Base-by-base conservation (phyloP, 2,113 vertebrate species). In the Chionodraco myersi region DNA sequence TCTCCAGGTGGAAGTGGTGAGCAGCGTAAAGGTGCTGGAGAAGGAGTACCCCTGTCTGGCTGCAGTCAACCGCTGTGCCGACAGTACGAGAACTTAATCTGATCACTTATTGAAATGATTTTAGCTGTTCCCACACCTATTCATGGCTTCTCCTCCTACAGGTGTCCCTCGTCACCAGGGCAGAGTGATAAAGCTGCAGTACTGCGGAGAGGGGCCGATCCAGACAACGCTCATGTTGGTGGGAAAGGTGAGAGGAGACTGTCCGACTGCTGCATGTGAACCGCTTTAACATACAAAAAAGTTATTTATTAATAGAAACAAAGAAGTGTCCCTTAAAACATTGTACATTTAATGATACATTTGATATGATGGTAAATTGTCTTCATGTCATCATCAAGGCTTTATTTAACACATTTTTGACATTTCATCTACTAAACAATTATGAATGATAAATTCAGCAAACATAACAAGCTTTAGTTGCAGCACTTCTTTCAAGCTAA, bases 31-130 rank as follows among this genome's bases (percentile, higher is more conserved):
- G 2, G 61, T 64, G 9, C 79, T 96, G 77, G 92, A 96, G 92
- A 93, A 86, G 10, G 88, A 94, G 58, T 96, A 95, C 75, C 95
- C 95, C 11, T 96, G 95, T 75, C 85, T 96, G 85, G 94, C 94
- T 79, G 95, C 95, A 4, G 95, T 96, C 70, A 96, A 96, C 89
- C 95, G 95, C 76, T 96, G 95, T 87, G 95, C 95, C 58, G 94
- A 88, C 79, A 56, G 95, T 96, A 91, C 13, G 90, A 69, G 0
- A 12, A 0, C 58, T 21, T 18, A 26, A 52, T 18, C 52, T 11
- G 3, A 6, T 18, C 16, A 12, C 4, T 59, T 34, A 16, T 16
- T 49, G 12, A 60, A 8, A 34, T 47, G n/a, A 23, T 4, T 23
- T 23, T 3, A 30, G 2, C n/a, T 1, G 13, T 14, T 66, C 64